Percentiles rank a stretch among this genome's conserved stretches.
Evolutionary conservation across 2,113 vertebrate species (phyloP).

Genomic region (Catharus minimus): DNA sequence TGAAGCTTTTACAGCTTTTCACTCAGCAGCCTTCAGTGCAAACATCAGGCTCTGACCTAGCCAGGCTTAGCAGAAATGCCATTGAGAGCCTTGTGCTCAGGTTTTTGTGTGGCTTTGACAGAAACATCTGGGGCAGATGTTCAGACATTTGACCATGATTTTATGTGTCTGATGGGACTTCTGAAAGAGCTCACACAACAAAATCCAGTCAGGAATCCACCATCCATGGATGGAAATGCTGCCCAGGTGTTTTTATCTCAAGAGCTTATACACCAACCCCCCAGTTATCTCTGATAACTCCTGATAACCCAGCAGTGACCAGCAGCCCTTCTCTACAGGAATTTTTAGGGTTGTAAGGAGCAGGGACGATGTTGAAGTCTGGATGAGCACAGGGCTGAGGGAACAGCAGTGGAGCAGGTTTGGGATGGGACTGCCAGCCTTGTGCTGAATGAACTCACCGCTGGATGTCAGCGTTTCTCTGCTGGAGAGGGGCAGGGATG

Average conservation of each 20-base stretch:
- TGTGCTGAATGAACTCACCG: conserved; percentile 62
- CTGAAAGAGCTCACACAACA: background rate
- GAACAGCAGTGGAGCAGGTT: background rate
- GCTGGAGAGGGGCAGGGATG: conserved; percentile 13
- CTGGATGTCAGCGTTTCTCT: conserved; percentile 79
- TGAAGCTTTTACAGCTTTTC: background rate
- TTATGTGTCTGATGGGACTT: background rate
- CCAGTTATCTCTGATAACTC: background rate
- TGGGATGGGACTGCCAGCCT: background rate
- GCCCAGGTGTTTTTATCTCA: background rate
- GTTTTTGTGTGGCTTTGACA: background rate
- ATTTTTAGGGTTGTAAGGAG: background rate
- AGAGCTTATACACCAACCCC: background rate
- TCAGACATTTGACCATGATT: background rate
- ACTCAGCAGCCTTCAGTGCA: background rate
- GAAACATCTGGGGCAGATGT: background rate
- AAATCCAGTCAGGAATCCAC: background rate
- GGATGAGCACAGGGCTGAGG: background rate
- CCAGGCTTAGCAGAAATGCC: background rate
- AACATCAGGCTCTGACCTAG: background rate
- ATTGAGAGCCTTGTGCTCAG: background rate
- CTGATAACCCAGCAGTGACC: background rate
- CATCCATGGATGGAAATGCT: background rate
- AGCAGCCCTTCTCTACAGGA: background rate
- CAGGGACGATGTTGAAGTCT: background rate